These are phyloP conservation scores for Carpatolechia fugitivella DNA, from an alignment of 2,888 invertebrate species.

Conservation along the genomic window DNA sequence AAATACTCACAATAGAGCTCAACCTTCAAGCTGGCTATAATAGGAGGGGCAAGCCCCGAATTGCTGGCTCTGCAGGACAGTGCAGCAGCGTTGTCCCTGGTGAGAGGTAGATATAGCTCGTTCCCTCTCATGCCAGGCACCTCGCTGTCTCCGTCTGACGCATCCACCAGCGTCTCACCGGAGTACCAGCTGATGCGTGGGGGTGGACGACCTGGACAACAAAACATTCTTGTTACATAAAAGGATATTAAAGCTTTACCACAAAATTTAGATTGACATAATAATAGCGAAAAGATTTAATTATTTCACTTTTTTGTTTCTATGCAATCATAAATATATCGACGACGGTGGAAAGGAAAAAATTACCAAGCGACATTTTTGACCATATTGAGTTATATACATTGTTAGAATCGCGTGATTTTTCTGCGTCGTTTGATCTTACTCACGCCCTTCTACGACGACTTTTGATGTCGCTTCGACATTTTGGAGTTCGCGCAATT, in stretches of 20 bases:
- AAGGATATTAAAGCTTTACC: background rate
- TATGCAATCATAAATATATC: no score
- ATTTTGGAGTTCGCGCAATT: no score
- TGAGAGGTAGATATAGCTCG: constrained; percentile 83
- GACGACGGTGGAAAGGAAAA: no score
- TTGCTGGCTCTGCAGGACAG: constrained; percentile 87
- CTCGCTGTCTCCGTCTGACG: constrained; percentile 82
- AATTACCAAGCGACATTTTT: no score
- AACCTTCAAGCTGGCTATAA: constrained; percentile 82
- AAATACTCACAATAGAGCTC: constrained; percentile 85
- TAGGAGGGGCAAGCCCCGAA: constrained; percentile 84
- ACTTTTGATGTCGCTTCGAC: no score
- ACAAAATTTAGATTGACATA: no score
- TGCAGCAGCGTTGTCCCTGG: constrained; percentile 83
- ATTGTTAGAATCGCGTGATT: no score
- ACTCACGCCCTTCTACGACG: no score
- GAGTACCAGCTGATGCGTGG: constrained; percentile 89
- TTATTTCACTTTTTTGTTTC: no score
- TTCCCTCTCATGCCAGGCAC: constrained; percentile 84
- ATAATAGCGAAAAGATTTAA: no score
- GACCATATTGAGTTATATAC: no score
- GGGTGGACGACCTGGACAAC: constrained; percentile 84
- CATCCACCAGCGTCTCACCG: constrained; percentile 84
- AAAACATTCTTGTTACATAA: background rate
- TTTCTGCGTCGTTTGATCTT: no score